Conservation (phyloP, 92 coral and sea anemone genomes). For the Ricordea florida region DNA sequence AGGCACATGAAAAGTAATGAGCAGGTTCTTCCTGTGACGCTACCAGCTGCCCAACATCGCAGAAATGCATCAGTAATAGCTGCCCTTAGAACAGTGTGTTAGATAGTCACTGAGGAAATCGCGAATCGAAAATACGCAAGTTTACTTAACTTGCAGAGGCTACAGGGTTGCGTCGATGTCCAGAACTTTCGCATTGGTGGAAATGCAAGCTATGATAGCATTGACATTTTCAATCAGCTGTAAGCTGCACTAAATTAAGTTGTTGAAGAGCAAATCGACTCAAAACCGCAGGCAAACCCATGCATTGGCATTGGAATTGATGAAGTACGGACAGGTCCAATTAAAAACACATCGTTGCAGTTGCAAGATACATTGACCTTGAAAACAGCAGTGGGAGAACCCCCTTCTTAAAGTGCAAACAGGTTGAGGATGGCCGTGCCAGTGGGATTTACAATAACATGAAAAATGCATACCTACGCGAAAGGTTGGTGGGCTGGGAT, state of each 20-base stretch:
- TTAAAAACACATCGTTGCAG: conserved; percentile 34
- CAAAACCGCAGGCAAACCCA: conserved; percentile 13
- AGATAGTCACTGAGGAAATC: conserved; percentile 20
- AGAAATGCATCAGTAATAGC: conserved; percentile 19
- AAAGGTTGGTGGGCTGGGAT: conserved; percentile 34
- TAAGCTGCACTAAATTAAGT: not conserved
- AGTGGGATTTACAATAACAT: conserved; percentile 17
- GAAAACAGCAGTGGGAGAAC: not conserved
- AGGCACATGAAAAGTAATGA: conserved; percentile 16
- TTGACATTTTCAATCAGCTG: conserved; percentile 37
- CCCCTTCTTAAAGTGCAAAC: conserved; percentile 18
- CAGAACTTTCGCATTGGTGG: conserved; percentile 27
- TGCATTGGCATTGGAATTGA: conserved; percentile 20
- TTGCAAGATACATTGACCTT: conserved; percentile 25
- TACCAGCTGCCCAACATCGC: conserved; percentile 11
- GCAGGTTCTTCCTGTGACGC: conserved; percentile 2
- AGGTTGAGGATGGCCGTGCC: conserved; percentile 32
- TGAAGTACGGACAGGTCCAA: conserved; percentile 32
- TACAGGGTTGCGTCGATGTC: conserved; percentile 24
- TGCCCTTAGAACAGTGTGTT: conserved; percentile 29
- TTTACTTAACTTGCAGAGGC: conserved; percentile 11
- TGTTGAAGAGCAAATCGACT: not conserved
- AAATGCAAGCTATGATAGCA: conserved; percentile 35
- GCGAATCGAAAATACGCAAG: conserved; percentile 33
- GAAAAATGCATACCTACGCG: conserved; percentile 14